Base-by-base conservation (phyloP, 2,797 vertebrate genomes). In the Tarsius wallacei region DNA sequence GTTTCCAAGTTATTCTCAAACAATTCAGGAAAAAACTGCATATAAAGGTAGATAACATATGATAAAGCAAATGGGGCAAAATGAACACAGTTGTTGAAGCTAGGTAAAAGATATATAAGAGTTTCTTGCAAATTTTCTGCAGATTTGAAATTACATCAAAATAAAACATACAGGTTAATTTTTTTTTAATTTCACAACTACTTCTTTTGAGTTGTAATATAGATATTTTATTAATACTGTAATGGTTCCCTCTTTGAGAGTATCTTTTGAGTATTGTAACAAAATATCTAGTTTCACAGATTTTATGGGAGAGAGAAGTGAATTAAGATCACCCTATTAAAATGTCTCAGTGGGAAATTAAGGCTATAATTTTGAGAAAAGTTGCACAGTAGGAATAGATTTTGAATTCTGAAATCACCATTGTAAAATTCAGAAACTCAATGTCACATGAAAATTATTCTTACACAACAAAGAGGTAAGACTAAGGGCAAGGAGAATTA, bases 371-470 rank as follows among this genome's bases (percentile, higher is more conserved):
- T 91, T 55, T 94, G 33, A 81, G 36, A 66, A 93, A 93, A 61
- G 64, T 47, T 93, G 10, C 7, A 66, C 1, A 83, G 14, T 12
- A 4, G 57, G 24, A 76, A 59, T 71, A 59, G 51, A 85, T 88
- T 28, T 31, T 87, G 53, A 93, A 24, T 47, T 71, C 17, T 87
- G 16, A 77, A 93, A 73, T 73, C 55, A 71, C 81, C n/a, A 66
- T 0, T 73, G 42, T 47, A 63, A 94, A 93, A 91, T 77, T 94
- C 28, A 87, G 33, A 87, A 66, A 87, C 63, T 90, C n/a, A 28
- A 2, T 74, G 66, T 89, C 86, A 92, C 70, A 77, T 83, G 49
- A 95, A 64, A 96, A 74, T 73, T 64, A 90, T 17, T 87, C 94
- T 80, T 82, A 89, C 7, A 66, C 11, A 81, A 13, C 47, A 91